Conservation (phyloP, 2,888 invertebrate species). For the Cheilosia vulpina region DNA sequence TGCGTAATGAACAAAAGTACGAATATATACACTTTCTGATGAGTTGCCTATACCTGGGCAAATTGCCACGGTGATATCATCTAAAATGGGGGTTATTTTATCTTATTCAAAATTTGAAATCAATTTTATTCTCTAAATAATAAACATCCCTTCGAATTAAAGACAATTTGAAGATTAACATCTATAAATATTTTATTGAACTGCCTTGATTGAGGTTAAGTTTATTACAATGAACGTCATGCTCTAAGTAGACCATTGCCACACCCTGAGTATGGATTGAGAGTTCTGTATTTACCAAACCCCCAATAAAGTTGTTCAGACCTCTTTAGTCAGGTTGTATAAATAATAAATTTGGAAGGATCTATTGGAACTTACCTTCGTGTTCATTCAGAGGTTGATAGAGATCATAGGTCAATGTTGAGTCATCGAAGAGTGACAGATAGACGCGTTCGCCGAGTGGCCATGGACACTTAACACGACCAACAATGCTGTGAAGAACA, state of each 20-base stretch:
- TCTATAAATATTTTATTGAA: slow-evolving; percentile 24
- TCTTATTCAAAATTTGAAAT: background rate
- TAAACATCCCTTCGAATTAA: slow-evolving; percentile 14
- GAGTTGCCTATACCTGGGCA: slow-evolving; percentile 97
- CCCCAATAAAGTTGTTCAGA: background rate
- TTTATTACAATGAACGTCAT: slow-evolving; percentile 13
- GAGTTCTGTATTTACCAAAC: slow-evolving; percentile 5
- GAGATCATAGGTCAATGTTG: slow-evolving; percentile 95
- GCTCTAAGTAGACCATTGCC: slow-evolving; percentile 8
- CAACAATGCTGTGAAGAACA: slow-evolving; percentile 94
- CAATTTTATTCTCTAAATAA: background rate
- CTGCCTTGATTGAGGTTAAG: slow-evolving; percentile 27
- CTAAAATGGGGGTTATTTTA: slow-evolving; percentile 84
- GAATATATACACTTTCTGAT: slow-evolving; percentile 96
- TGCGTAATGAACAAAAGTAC: slow-evolving; percentile 96
- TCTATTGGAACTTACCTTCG: slow-evolving; percentile 85
- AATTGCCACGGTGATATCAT: slow-evolving; percentile 94
- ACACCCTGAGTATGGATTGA: slow-evolving; percentile 3
- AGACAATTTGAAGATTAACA: background rate
- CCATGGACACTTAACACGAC: slow-evolving; percentile 94
- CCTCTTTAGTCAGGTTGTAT: background rate
- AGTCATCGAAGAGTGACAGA: slow-evolving; percentile 90
- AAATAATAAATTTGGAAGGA: background rate
- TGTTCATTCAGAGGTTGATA: slow-evolving; percentile 92
- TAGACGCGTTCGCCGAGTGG: slow-evolving; percentile 93